phyloP scores from a whole-genome alignment of 1,140 invertebrate genomes.

The Drosophila malerkotliana region DNA sequence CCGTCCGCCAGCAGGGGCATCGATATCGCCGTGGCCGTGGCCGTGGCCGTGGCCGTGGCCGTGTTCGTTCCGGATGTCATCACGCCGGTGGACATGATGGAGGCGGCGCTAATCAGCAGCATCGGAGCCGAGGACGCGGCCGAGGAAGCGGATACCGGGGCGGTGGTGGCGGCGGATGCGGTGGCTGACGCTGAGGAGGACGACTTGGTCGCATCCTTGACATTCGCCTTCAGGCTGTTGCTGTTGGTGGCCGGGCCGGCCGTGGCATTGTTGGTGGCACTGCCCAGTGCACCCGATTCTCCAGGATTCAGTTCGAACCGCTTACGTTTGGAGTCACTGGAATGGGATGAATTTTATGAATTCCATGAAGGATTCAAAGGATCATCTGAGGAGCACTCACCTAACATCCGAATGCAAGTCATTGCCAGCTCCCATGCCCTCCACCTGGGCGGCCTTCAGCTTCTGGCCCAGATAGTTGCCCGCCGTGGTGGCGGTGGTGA shows the following conservation, averaged over 20 bases:
- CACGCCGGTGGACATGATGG: constrained; percentile 40
- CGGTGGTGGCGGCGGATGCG: constrained; percentile 50
- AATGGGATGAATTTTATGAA: neutral
- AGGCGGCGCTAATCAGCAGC: constrained; percentile 42
- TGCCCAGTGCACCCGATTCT: constrained; percentile 15
- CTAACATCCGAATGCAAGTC: constrained; percentile 77
- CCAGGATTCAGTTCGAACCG: constrained; percentile 61
- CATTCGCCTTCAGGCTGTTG: constrained; percentile 43
- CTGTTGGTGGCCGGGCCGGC: constrained; percentile 14
- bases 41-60: constrained; percentile 30
- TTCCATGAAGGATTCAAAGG: neutral
- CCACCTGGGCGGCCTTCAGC: constrained; percentile 78
- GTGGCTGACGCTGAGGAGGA: constrained; percentile 9
- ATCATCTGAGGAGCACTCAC: constrained; percentile 43
- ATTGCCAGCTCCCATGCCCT: constrained; percentile 76
- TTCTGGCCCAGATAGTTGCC: constrained; percentile 79
- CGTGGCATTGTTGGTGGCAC: constrained; percentile 23
- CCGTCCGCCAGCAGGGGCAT: constrained; percentile 28
- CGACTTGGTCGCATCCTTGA: constrained; percentile 35
- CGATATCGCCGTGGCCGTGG: constrained; percentile 23
- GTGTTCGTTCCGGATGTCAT: constrained; percentile 33
- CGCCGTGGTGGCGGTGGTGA: constrained; percentile 70
- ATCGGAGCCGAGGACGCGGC: constrained; percentile 22
- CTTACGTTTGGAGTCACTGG: constrained; percentile 81
- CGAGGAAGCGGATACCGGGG: constrained; percentile 50